These are phyloP conservation scores for Microplitis manilae DNA, from an alignment of 2,888 invertebrate genomes.

Conservation along the genomic window DNA sequence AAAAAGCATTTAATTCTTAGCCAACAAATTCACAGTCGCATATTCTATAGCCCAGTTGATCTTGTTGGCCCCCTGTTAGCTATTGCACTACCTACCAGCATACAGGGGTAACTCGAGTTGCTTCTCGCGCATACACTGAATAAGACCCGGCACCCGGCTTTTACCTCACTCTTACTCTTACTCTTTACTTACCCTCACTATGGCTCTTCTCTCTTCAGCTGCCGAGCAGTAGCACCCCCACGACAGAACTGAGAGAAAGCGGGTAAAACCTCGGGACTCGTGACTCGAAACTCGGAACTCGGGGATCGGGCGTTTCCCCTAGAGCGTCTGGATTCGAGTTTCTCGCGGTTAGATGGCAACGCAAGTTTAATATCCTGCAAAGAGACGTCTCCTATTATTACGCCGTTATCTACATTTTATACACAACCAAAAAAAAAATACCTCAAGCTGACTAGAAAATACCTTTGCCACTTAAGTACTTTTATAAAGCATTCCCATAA, in stretches of 20 bases:
- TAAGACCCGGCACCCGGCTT: too few species aligned
- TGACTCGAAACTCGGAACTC: constrained; percentile 25
- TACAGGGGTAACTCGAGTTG: not conserved
- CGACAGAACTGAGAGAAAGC: too few species aligned
- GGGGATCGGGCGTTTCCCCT: constrained; percentile 39
- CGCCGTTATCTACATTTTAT: constrained; percentile 9
- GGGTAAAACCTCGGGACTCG: constrained; percentile 3
- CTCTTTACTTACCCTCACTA: too few species aligned
- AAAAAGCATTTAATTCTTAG: constrained; percentile 41
- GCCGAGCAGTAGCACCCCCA: not conserved
- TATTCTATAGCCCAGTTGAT: not conserved
- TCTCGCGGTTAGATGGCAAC: constrained; percentile 15
- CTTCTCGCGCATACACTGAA: too few species aligned
- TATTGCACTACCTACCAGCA: not conserved
- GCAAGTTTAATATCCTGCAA: constrained; percentile 36
- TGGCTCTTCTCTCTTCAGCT: constrained; percentile 23
- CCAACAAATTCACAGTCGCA: constrained; percentile 6
- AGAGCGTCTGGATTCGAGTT: constrained; percentile 30
- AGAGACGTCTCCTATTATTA: constrained; percentile 28
- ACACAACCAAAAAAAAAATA: constrained; percentile 4
- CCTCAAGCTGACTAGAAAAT: not conserved
- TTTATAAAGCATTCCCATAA: not conserved
- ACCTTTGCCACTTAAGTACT: not conserved
- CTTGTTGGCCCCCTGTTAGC: not conserved
- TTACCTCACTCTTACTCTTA: too few species aligned